Conservation (phyloP, 2,888 invertebrate species). For the Drosophila helvetica region DNA sequence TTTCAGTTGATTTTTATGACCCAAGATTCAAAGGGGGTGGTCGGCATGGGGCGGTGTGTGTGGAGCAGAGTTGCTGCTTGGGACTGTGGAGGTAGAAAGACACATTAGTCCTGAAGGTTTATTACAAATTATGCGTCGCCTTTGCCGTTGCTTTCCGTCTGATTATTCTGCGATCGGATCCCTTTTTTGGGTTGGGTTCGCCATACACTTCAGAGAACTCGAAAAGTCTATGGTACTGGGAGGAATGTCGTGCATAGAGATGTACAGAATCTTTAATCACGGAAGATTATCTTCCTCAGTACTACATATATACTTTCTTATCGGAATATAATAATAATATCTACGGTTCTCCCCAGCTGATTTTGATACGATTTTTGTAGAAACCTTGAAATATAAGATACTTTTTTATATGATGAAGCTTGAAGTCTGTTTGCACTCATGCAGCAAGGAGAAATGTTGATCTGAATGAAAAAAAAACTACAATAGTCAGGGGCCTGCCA, state of each 20-base stretch:
- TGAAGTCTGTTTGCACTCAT: no score
- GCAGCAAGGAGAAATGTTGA: not conserved
- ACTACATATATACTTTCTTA: no score
- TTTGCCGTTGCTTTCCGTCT: slow-evolving; percentile 36
- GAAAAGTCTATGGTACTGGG: not conserved
- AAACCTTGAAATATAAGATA: no score
- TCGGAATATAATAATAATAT: no score
- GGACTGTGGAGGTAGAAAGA: slow-evolving; percentile 30
- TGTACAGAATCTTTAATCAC: not conserved
- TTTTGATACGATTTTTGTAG: no score
- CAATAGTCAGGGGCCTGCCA: not conserved
- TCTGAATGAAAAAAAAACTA: not conserved
- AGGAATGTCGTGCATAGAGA: not conserved
- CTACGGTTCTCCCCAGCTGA: no score
- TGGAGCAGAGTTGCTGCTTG: not conserved
- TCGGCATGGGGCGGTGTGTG: slow-evolving; percentile 28
- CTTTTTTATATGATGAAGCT: no score
- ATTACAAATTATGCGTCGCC: slow-evolving; percentile 79
- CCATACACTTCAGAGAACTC: slow-evolving; percentile 5
- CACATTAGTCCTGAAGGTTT: slow-evolving; percentile 76
- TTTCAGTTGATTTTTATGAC: slow-evolving; percentile 64
- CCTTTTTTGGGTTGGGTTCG: slow-evolving; percentile 15
- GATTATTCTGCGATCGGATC: slow-evolving; percentile 23
- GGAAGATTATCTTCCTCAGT: not conserved
- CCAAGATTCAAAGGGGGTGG: slow-evolving; percentile 3